Conservation (phyloP, 2,113 vertebrate genomes). For the Loxodonta africana region DNA sequence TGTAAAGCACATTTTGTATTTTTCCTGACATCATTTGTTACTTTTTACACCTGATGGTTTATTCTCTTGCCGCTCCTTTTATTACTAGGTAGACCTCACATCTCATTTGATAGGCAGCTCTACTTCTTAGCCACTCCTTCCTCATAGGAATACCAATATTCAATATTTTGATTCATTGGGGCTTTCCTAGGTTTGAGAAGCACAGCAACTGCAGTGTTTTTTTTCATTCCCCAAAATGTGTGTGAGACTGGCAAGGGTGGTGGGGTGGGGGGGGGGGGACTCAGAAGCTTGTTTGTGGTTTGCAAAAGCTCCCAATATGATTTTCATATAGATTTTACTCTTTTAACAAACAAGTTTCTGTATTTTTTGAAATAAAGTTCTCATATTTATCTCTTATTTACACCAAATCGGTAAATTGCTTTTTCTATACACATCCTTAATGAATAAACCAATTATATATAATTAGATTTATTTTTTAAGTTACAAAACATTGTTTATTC, state of each 20-base stretch:
- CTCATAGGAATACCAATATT: not conserved
- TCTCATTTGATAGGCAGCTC: not conserved
- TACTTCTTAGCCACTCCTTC: not conserved
- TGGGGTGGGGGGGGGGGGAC: not conserved
- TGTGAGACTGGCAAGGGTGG: too few species aligned
- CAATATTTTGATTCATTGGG: not conserved
- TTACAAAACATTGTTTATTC: too few species aligned
- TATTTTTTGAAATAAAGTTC: not conserved
- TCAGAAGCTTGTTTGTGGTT: not conserved
- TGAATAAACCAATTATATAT: not conserved
- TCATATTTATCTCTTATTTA: not conserved
- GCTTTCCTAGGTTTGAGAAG: not conserved
- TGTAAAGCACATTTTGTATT: not conserved
- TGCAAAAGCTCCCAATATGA: not conserved
- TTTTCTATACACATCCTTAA: not conserved
- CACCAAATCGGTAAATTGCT: not conserved
- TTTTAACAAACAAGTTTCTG: not conserved
- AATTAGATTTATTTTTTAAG: not conserved
- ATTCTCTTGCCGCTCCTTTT: not conserved
- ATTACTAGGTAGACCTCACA: not conserved
- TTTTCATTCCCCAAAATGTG: not conserved
- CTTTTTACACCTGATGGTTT: not conserved
- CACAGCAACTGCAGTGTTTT: not conserved
- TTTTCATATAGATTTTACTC: not conserved
- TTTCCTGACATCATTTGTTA: not conserved